These are phyloP conservation scores for Hippocampus mohnikei DNA, from an alignment of 2,113 vertebrate species.

Conservation along the genomic window DNA sequence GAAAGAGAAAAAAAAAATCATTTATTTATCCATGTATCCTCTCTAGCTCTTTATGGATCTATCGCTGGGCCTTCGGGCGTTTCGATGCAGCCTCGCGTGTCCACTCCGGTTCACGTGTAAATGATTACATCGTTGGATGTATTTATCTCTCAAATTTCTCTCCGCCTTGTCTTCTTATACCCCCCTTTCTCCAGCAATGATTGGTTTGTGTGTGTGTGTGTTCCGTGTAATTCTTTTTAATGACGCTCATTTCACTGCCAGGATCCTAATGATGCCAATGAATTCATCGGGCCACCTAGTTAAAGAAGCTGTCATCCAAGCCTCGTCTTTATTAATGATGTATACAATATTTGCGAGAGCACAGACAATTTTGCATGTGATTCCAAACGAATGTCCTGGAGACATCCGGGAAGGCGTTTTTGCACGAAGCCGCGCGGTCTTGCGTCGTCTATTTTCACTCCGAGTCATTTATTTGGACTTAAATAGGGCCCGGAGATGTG, in stretches of 20 bases:
- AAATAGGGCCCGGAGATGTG: background rate
- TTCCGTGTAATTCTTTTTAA: constrained; percentile 68
- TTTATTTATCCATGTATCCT: background rate
- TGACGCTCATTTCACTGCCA: constrained; percentile 73
- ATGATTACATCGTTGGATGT: constrained; percentile 2
- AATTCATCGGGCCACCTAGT: constrained; percentile 63
- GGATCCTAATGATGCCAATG: constrained; percentile 69
- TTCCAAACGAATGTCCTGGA: constrained; percentile 14
- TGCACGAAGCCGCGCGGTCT: constrained; percentile 5
- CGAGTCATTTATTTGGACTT: background rate
- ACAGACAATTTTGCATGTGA: constrained; percentile 50
- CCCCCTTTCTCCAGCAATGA: constrained; percentile 2
- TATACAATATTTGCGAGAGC: constrained; percentile 41
- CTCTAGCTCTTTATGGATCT: constrained; percentile 1
- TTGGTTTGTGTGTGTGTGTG: constrained; percentile 45
- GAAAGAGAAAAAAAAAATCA: no score
- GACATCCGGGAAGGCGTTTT: background rate
- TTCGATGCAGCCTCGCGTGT: constrained; percentile 12
- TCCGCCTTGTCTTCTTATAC: background rate
- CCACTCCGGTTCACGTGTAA: background rate
- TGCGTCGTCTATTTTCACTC: constrained; percentile 1
- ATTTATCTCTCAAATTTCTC: constrained; percentile 11
- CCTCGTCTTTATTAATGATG: constrained; percentile 40
- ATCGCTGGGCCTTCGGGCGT: constrained; percentile 1
- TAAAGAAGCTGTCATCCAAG: constrained; percentile 48